Evolutionary conservation across 2,797 vertebrate species (phyloP).

Genomic region (Kryptolebias ocellatus): DNA sequence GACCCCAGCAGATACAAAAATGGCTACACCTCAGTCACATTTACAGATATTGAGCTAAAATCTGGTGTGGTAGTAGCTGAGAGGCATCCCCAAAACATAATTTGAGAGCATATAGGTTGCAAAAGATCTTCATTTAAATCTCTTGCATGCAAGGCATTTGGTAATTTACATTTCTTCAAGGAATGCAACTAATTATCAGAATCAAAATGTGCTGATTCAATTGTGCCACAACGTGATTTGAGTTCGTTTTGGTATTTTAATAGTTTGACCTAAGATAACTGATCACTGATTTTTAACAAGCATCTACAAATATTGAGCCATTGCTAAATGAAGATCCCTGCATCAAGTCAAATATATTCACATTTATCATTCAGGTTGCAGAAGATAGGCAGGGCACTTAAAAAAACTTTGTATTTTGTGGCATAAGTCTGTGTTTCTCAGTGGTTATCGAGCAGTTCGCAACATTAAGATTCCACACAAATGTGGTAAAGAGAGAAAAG

Average conservation of each 20-base stretch:
- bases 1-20: too few relatives aligned
- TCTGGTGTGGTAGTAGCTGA: too few relatives aligned
- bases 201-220: slow-evolving; percentile 8
- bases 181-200: background rate
- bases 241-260: slow-evolving; percentile 3
- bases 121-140: too few relatives aligned
- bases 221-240: slow-evolving; percentile 1
- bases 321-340: slow-evolving; percentile 1
- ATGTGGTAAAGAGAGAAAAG: slow-evolving; percentile 31
- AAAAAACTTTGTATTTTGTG: slow-evolving; percentile 19
- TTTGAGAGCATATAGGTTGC: too few relatives aligned
- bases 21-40: too few relatives aligned
- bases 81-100: too few relatives aligned
- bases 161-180: background rate
- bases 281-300: too few relatives aligned
- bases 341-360: background rate
- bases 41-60: too few relatives aligned
- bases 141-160: too few relatives aligned
- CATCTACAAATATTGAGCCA: background rate
- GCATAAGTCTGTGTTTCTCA: slow-evolving; percentile 24
- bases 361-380: background rate
- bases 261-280: background rate
- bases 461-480: slow-evolving; percentile 17
- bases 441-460: slow-evolving; percentile 26
- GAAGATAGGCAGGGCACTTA: background rate